Percentiles rank a stretch among this genome's conserved stretches.
phyloP scores from a whole-genome alignment of 2,113 vertebrate species.

The Apistogramma diplotaenia region DNA sequence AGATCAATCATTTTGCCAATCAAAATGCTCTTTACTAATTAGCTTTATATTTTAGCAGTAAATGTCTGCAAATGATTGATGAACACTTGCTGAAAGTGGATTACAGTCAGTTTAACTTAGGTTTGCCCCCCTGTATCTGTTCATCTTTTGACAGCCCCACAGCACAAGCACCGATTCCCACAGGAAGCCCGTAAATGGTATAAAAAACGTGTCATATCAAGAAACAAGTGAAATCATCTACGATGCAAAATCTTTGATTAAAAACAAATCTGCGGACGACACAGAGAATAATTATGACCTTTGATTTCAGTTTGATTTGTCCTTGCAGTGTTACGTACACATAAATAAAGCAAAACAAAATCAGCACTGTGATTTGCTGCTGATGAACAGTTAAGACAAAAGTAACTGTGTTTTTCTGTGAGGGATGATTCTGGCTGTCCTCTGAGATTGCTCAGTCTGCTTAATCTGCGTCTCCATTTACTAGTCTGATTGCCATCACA shows the following conservation, averaged over 20 bases:
- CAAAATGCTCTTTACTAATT: background rate
- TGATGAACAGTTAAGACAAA: background rate
- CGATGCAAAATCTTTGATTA: background rate
- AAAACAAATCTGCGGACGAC: background rate
- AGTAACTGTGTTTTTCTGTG: background rate
- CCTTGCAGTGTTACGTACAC: background rate
- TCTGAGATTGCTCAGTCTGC: background rate
- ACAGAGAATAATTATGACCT: background rate
- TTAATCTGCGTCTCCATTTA: background rate
- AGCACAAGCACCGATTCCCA: background rate
- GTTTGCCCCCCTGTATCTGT: background rate
- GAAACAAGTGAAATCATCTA: background rate
- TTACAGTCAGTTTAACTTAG: background rate
- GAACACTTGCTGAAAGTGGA: background rate
- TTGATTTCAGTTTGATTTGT: background rate
- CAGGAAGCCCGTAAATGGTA: background rate
- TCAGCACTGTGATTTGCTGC: background rate
- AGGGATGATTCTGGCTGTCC: constrained; percentile 18
- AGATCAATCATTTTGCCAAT: background rate
- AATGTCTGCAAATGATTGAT: background rate
- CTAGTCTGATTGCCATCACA: constrained; percentile 33
- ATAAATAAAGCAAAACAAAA: background rate
- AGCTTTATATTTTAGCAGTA: background rate
- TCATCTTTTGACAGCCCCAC: background rate
- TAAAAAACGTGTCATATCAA: background rate